A percentile compares a stretch with the other conserved stretches of the same genome.
These are phyloP conservation scores for Heteromurus nitidus DNA, from an alignment of 2,888 invertebrate genomes.

Conservation along the genomic window DNA sequence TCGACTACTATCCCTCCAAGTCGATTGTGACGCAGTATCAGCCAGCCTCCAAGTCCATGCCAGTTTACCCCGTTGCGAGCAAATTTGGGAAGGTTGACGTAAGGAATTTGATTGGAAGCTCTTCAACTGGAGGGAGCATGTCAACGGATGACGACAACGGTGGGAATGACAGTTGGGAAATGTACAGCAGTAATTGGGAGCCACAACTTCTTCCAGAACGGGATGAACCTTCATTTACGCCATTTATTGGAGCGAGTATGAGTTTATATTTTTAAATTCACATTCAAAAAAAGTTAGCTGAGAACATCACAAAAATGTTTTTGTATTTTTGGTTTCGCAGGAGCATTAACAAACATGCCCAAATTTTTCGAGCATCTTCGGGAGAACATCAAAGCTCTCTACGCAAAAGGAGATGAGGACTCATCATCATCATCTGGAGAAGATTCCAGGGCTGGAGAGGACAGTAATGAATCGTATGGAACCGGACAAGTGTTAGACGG, in stretches of 20 bases:
- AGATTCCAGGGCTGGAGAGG: slow-evolving; percentile 10
- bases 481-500: slow-evolving; percentile 24
- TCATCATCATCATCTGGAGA: background rate
- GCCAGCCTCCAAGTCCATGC: slow-evolving; percentile 11
- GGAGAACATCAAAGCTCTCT: slow-evolving; percentile 61
- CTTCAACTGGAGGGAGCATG: slow-evolving; percentile 3
- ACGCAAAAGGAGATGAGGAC: slow-evolving; percentile 25
- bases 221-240: slow-evolving; percentile 56
- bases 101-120: slow-evolving; percentile 15
- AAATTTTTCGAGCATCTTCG: slow-evolving; percentile 66
- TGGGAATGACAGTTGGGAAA: slow-evolving; percentile 49
- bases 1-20: slow-evolving; percentile 27
- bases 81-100: slow-evolving; percentile 45
- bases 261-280: background rate
- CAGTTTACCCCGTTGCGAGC: slow-evolving; percentile 55
- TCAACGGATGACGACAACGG: slow-evolving; percentile 19
- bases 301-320: background rate
- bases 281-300: background rate
- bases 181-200: slow-evolving; percentile 39
- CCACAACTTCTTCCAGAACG: slow-evolving; percentile 37
- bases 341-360: slow-evolving; percentile 66
- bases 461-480: slow-evolving; percentile 37
- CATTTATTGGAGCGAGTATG: slow-evolving; percentile 66
- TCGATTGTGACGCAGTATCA: slow-evolving; percentile 9
- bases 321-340: slow-evolving; percentile 37